Evolutionary conservation across 2,797 vertebrate genomes (phyloP).

Genomic region (Clarias laeviceps): DNA sequence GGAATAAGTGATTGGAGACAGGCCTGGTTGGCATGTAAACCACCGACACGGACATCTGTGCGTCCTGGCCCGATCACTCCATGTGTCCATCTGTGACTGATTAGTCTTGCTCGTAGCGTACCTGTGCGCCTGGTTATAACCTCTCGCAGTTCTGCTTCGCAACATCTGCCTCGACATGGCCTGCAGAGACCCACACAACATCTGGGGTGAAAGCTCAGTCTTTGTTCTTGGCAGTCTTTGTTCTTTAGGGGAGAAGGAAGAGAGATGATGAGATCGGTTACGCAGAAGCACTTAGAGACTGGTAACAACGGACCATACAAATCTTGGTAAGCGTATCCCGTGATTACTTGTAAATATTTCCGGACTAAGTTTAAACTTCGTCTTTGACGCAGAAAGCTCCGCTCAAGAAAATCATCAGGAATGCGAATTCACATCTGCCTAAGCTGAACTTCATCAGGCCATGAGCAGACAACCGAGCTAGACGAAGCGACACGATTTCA

Average conservation of each 20-base stretch:
- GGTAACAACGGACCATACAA: background rate
- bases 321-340: background rate
- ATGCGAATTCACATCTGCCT: background rate
- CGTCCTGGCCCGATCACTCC: conserved; percentile 46
- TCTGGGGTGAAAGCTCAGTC: conserved; percentile 51
- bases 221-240: conserved; percentile 39
- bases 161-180: conserved; percentile 64
- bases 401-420: background rate
- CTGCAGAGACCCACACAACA: conserved; percentile 50
- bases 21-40: conserved; percentile 37
- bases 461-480: conserved; percentile 45
- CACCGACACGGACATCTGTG: conserved; percentile 38
- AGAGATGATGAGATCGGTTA: background rate
- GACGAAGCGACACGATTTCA: conserved; percentile 58
- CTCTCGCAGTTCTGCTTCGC: conserved; percentile 51
- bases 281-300: background rate
- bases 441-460: conserved; percentile 41
- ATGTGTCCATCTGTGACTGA: conserved; percentile 52
- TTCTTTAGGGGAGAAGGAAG: too few relatives aligned
- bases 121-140: conserved; percentile 52
- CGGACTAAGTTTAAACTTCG: too few relatives aligned
- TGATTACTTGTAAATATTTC: background rate
- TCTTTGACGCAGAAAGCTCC: background rate
- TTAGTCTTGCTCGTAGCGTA: conserved; percentile 41
- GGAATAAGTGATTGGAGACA: conserved; percentile 49